phyloP scores from a whole-genome alignment of 2,113 vertebrate species.

The Diadophis punctatus region DNA sequence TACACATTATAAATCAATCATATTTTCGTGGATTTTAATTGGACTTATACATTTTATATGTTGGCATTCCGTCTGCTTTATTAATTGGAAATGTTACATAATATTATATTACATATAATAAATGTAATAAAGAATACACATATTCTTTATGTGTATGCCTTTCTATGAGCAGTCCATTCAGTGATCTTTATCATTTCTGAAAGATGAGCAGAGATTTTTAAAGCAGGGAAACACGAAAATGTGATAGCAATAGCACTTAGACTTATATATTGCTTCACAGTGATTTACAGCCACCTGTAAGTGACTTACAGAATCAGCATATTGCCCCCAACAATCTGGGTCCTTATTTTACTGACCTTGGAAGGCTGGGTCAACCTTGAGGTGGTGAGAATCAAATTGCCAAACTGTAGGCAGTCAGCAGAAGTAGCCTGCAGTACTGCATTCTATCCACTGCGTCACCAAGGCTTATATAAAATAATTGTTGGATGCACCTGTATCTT shows the following conservation, averaged over 20 bases:
- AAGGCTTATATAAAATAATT: neutral
- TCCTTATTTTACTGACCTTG: no score
- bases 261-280: no score
- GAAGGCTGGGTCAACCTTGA: no score
- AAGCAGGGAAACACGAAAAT: neutral
- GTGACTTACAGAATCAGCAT: no score
- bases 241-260: neutral
- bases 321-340: no score
- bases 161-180: neutral
- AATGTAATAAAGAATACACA: no score
- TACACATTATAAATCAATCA: neutral
- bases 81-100: neutral
- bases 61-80: neutral
- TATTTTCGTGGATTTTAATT: neutral
- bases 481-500: neutral
- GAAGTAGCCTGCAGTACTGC: no score
- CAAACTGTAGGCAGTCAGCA: no score
- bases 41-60: rapidly evolving
- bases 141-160: neutral
- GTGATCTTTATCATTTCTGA: neutral
- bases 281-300: no score
- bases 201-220: neutral
- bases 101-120: no score
- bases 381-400: no score
- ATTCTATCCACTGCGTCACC: no score